These are phyloP conservation scores for Oxytorus armatus DNA, from an alignment of 2,888 invertebrate species.

Conservation along the genomic window DNA sequence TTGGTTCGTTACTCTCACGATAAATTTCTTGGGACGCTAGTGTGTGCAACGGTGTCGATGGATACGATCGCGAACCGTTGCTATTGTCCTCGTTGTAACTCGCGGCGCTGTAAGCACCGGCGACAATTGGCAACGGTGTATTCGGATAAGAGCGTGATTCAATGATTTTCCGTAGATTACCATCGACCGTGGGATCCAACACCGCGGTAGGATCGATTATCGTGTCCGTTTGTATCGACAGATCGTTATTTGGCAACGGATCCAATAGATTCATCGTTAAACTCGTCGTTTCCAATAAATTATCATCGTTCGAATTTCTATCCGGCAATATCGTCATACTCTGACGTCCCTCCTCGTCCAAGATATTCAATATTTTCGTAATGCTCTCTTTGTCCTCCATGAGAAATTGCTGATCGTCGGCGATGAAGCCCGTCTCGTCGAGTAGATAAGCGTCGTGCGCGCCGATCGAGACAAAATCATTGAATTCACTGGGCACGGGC, in stretches of 20 bases:
- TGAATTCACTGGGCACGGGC: constrained; percentile 90
- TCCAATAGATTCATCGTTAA: constrained; percentile 69
- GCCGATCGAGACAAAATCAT: constrained; percentile 88
- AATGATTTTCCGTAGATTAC: constrained; percentile 78
- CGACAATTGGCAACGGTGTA: constrained; percentile 80
- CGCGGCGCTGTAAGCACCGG: constrained; percentile 55
- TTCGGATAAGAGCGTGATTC: constrained; percentile 84
- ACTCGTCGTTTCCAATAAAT: constrained; percentile 72
- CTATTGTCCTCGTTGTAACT: constrained; percentile 74
- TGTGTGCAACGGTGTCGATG: constrained; percentile 88
- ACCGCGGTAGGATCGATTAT: constrained; percentile 74
- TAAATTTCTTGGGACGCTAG: constrained; percentile 75
- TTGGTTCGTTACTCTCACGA: constrained; percentile 81
- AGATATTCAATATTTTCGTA: constrained; percentile 88
- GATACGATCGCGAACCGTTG: constrained; percentile 89
- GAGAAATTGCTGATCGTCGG: constrained; percentile 79
- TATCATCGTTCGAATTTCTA: constrained; percentile 67
- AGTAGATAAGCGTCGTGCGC: constrained; percentile 85
- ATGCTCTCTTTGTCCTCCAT: constrained; percentile 86
- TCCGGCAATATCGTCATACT: constrained; percentile 75
- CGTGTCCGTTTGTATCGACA: constrained; percentile 74
- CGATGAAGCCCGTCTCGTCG: constrained; percentile 80
- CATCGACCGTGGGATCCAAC: constrained; percentile 74
- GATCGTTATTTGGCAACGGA: constrained; percentile 73
- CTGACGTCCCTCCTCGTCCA: constrained; percentile 83